Conservation (phyloP, 2,113 vertebrate species). For the Prionailurus bengalensis region DNA sequence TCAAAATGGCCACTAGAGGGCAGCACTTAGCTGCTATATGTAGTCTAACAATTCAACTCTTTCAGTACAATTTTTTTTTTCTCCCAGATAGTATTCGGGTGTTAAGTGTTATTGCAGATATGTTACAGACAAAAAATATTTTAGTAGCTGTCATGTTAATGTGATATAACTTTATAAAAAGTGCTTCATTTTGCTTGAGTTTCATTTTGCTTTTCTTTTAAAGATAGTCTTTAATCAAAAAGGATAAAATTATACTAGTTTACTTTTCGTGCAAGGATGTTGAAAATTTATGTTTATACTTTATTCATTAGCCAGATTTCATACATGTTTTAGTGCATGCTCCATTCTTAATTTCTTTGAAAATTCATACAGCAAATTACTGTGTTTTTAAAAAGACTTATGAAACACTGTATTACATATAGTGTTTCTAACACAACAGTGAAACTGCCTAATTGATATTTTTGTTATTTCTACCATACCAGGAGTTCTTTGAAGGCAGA, state of each 20-base stretch:
- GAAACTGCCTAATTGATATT: neutral
- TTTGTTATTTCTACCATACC: neutral
- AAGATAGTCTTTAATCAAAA: conserved; percentile 36
- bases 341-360: conserved; percentile 28
- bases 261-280: neutral
- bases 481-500: neutral
- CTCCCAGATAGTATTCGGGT: neutral
- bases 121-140: neutral
- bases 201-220: conserved; percentile 32
- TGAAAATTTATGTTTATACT: conserved; percentile 12
- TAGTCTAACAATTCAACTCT: neutral
- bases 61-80: neutral
- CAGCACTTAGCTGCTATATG: conserved; percentile 67
- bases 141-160: conserved; percentile 25
- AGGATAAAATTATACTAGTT: neutral
- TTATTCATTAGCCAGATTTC: conserved; percentile 4
- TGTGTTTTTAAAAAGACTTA: neutral
- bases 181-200: neutral
- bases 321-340: neutral
- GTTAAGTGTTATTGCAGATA: conserved; percentile 39
- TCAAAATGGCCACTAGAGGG: conserved; percentile 64
- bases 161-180: conserved; percentile 16
- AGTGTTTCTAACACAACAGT: neutral
- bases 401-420: neutral
- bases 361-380: conserved; percentile 20